phyloP scores from a whole-genome alignment of 1,140 invertebrate species.

The Nephila pilipes region DNA sequence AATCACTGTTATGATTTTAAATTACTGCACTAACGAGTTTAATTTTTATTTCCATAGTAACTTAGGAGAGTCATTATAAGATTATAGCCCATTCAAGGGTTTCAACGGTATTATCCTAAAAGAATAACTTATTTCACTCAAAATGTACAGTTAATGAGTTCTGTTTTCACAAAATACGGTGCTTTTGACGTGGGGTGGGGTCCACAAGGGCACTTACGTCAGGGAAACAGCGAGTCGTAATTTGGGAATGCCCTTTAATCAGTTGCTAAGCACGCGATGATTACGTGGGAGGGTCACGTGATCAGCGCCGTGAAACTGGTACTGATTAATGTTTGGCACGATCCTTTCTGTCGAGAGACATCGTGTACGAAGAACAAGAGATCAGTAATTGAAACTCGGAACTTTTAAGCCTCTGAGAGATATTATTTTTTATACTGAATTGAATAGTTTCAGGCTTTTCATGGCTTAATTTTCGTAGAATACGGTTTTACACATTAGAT shows the following conservation, averaged over 20 bases:
- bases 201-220: not conserved
- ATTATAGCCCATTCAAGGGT: no score
- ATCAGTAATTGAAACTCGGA: not conserved
- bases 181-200: not conserved
- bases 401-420: not conserved
- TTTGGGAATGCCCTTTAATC: not conserved
- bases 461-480: no score
- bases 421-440: no score
- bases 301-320: not conserved
- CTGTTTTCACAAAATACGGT: not conserved
- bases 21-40: no score
- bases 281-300: slow-evolving; percentile 31
- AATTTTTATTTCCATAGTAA: no score
- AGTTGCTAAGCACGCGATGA: not conserved
- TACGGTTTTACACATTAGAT: no score
- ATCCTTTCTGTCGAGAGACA: not conserved
- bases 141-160: no score
- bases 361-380: not conserved
- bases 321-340: not conserved
- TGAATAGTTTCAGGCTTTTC: no score
- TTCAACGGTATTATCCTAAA: no score
- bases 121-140: no score
- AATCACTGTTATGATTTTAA: no score
- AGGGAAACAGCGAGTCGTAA: not conserved
- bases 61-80: no score